Evolutionary conservation across 1,140 invertebrate species (phyloP).

Genomic region (Mycetomoellerius zeteki): DNA sequence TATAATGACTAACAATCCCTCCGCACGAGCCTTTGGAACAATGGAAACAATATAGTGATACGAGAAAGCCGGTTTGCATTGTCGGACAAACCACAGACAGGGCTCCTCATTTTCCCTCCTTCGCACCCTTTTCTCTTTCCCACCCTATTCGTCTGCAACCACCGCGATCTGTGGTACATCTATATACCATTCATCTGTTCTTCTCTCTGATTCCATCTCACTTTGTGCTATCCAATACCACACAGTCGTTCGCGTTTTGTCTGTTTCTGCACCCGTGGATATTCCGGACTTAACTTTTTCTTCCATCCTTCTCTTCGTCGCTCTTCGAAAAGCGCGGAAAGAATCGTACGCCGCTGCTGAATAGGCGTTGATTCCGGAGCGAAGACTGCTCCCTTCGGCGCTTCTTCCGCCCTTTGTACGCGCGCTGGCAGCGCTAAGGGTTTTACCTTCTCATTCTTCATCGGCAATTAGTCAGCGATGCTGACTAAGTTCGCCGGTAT

Average conservation of each 20-base stretch:
- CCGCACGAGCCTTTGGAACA: slow-evolving; percentile 74
- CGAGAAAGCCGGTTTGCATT: slow-evolving; percentile 85
- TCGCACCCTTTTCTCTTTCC: slow-evolving; percentile 42
- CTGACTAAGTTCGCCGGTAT: slow-evolving; percentile 22
- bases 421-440: slow-evolving; percentile 12
- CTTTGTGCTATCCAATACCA: neutral
- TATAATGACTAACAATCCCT: slow-evolving; percentile 63
- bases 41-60: slow-evolving; percentile 84
- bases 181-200: slow-evolving; percentile 10
- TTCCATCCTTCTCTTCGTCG: slow-evolving; percentile 21
- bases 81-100: slow-evolving; percentile 77
- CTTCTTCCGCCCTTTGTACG: slow-evolving; percentile 40
- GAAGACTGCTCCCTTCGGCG: slow-evolving; percentile 75
- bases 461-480: slow-evolving; percentile 74
- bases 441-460: slow-evolving; percentile 37
- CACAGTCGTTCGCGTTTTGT: neutral
- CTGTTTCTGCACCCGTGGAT: slow-evolving; percentile 40
- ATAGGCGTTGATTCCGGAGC: slow-evolving; percentile 78
- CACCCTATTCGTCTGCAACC: slow-evolving; percentile 36
- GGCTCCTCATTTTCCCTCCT: slow-evolving; percentile 32
- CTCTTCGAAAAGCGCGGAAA: slow-evolving; percentile 74
- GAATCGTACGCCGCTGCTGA: slow-evolving; percentile 79
- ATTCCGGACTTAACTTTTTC: slow-evolving; percentile 40
- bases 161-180: slow-evolving; percentile 38
- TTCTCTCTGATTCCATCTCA: neutral